A percentile compares a stretch with the other conserved stretches of the same genome.
Evolutionary conservation across 2,797 vertebrate genomes (phyloP).

Genomic region (Natrix natrix): DNA sequence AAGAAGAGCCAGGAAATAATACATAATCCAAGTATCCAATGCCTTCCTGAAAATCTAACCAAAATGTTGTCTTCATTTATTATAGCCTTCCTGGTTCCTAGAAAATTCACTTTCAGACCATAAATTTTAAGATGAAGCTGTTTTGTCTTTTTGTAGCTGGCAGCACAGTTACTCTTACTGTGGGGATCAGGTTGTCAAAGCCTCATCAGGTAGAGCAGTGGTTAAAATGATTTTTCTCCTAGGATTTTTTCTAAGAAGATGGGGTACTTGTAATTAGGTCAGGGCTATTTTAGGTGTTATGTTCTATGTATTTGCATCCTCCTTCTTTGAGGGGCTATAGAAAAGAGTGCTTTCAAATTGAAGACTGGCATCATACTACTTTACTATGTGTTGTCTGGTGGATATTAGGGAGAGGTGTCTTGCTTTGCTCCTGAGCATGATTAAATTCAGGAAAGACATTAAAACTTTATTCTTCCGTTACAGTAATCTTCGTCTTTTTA

Average conservation of each 20-base stretch:
- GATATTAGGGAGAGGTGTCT: not conserved
- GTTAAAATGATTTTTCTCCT: not conserved
- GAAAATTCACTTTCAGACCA: not conserved
- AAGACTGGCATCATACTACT: not conserved
- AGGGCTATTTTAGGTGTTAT: not conserved
- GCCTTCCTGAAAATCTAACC: not conserved
- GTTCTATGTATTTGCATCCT: not conserved
- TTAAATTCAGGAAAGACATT: not conserved
- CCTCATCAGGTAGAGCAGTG: not conserved
- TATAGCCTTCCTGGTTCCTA: not conserved
- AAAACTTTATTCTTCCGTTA: not conserved
- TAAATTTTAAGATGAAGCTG: not conserved
- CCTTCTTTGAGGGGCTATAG: not conserved
- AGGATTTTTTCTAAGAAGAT: not conserved
- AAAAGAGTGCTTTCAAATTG: not conserved
- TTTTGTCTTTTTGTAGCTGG: not conserved
- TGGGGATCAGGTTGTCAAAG: not conserved
- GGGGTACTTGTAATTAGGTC: not conserved
- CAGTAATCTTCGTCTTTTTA: not conserved
- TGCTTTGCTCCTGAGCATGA: not conserved
- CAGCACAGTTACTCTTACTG: not conserved
- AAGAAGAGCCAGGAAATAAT: not conserved
- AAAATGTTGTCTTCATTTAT: not conserved
- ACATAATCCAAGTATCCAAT: not conserved
- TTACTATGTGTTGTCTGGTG: not conserved